Conservation (phyloP, 2,113 vertebrate species). For the Ramphastos sulfuratus region DNA sequence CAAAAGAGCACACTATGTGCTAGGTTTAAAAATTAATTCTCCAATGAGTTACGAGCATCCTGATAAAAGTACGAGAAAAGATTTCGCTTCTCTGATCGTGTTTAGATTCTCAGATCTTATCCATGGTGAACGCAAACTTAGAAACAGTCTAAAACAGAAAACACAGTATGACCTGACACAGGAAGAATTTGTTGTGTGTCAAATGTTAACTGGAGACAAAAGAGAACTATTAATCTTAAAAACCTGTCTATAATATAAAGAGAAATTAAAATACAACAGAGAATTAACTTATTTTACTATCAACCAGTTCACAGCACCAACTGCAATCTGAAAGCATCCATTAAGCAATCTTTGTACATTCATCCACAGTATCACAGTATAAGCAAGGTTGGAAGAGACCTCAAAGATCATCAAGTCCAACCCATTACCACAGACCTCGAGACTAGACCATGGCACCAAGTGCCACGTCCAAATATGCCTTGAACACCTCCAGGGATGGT, state of each 20-base stretch:
- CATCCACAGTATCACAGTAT: too few relatives aligned
- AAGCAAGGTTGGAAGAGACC: too few relatives aligned
- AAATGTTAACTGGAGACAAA: not conserved
- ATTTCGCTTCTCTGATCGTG: not conserved
- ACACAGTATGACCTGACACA: not conserved
- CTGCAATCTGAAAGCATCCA: not conserved
- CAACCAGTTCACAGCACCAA: not conserved
- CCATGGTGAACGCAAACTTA: not conserved
- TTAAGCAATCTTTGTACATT: not conserved
- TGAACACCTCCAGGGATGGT: too few relatives aligned
- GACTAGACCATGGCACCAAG: too few relatives aligned
- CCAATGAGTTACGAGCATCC: not conserved
- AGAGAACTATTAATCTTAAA: not conserved
- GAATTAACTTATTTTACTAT: not conserved
- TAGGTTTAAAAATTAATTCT: not conserved
- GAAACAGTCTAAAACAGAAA: not conserved
- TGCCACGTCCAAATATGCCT: too few relatives aligned
- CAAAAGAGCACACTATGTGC: not conserved
- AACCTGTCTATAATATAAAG: not conserved
- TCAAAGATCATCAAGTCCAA: too few relatives aligned
- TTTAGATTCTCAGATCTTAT: not conserved
- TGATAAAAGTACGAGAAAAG: not conserved
- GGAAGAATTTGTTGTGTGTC: not conserved
- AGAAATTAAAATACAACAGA: not conserved
- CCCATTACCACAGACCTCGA: too few relatives aligned